These are phyloP conservation scores for Nymphalis io DNA, from an alignment of 1,140 invertebrate species.

Conservation along the genomic window DNA sequence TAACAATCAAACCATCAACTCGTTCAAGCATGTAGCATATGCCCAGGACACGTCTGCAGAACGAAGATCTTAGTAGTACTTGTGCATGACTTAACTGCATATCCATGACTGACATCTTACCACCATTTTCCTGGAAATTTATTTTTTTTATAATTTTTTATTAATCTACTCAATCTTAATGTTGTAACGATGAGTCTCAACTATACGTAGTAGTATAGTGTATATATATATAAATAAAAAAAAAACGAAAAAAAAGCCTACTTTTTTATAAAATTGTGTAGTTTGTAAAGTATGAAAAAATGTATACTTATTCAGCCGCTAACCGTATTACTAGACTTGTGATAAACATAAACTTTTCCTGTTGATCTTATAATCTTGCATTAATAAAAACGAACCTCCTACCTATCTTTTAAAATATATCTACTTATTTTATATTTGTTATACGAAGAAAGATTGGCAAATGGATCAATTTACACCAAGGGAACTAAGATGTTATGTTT, in stretches of 20 bases:
- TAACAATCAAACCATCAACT: slow-evolving; percentile 54
- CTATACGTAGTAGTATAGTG: too few relatives aligned
- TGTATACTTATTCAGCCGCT: too few relatives aligned
- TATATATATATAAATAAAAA: too few relatives aligned
- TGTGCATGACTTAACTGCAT: slow-evolving; percentile 64
- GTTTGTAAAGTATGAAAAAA: too few relatives aligned
- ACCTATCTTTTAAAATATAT: background rate
- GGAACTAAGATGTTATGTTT: too few relatives aligned
- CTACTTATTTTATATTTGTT: too few relatives aligned
- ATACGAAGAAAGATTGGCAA: too few relatives aligned
- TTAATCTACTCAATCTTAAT: background rate
- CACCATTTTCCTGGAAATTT: slow-evolving; percentile 52
- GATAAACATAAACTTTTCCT: too few relatives aligned
- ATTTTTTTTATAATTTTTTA: background rate
- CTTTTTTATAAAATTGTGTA: too few relatives aligned
- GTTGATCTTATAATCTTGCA: background rate
- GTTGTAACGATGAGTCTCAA: too few relatives aligned
- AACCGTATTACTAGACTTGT: too few relatives aligned
- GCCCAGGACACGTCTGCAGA: slow-evolving; percentile 61
- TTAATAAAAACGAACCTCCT: background rate
- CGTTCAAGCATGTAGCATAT: slow-evolving; percentile 66
- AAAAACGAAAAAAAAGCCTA: background rate
- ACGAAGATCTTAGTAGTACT: slow-evolving; percentile 63
- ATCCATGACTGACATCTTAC: slow-evolving; percentile 59
- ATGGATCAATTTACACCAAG: too few relatives aligned